Evolutionary conservation across 2,113 vertebrate species (phyloP).

Genomic region (Philantomba maxwellii): DNA sequence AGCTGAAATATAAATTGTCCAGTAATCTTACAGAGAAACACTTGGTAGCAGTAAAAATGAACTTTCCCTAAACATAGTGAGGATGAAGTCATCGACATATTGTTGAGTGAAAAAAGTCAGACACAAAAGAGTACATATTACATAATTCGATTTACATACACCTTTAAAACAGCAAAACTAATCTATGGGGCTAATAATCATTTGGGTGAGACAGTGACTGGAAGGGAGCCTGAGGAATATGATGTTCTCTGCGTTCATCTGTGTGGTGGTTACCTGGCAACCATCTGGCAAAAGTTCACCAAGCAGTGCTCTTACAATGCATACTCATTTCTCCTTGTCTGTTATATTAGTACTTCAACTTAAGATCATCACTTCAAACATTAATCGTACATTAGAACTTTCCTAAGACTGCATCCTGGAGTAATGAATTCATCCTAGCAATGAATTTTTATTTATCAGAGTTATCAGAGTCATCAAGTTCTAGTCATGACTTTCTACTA

Average conservation of each 20-base stretch:
- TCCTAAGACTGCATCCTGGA: not conserved
- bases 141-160: not conserved
- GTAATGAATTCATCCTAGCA: not conserved
- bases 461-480: not conserved
- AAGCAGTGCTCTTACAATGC: not conserved
- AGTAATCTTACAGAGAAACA: not conserved
- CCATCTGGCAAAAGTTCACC: not conserved
- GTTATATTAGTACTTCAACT: not conserved
- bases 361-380: not conserved
- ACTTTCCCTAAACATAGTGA: not conserved
- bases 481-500: not conserved
- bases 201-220: not conserved
- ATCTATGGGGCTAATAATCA: not conserved
- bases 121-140: not conserved
- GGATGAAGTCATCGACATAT: not conserved
- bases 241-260: not conserved
- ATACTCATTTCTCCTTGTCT: not conserved
- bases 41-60: not conserved
- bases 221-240: not conserved
- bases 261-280: not conserved
- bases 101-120: not conserved
- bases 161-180: not conserved
- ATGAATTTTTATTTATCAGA: too few species aligned
- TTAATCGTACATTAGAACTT: not conserved
- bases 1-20: not conserved